Evolutionary conservation across 2,113 vertebrate genomes (phyloP).

Genomic region (Lagenorhynchus albirostris): DNA sequence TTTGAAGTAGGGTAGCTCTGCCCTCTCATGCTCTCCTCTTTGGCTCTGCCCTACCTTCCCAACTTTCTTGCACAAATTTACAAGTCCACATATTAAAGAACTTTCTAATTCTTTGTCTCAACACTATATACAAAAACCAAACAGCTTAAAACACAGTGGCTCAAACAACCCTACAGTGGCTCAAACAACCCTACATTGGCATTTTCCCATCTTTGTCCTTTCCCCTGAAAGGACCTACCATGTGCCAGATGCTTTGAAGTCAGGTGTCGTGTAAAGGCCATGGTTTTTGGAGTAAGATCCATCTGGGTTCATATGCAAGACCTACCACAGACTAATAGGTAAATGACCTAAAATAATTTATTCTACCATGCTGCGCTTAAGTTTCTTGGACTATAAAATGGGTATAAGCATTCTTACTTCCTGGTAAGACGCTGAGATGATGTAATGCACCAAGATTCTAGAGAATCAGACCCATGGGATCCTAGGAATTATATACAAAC

Average conservation of each 20-base stretch:
- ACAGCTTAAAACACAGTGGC: background rate
- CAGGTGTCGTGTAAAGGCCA: background rate
- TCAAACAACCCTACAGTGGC: background rate
- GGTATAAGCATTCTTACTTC: background rate
- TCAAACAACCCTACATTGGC: background rate
- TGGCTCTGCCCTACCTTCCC: background rate
- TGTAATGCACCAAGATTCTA: background rate
- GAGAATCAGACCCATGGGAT: no score
- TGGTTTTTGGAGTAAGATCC: background rate
- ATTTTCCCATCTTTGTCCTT: background rate
- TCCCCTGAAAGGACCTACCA: background rate
- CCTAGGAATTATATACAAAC: background rate
- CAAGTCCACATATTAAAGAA: background rate
- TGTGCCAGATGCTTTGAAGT: background rate
- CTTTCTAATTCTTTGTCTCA: background rate
- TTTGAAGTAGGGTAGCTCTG: background rate
- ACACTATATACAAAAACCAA: background rate
- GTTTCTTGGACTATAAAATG: background rate
- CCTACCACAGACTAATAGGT: background rate
- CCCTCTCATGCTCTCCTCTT: background rate
- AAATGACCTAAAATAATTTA: background rate
- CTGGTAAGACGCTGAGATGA: background rate
- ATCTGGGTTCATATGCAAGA: background rate
- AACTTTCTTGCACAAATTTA: background rate
- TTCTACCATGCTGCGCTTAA: background rate